Evolutionary conservation across 1,140 invertebrate species (phyloP).

Genomic region (Latrodectus geometricus): DNA sequence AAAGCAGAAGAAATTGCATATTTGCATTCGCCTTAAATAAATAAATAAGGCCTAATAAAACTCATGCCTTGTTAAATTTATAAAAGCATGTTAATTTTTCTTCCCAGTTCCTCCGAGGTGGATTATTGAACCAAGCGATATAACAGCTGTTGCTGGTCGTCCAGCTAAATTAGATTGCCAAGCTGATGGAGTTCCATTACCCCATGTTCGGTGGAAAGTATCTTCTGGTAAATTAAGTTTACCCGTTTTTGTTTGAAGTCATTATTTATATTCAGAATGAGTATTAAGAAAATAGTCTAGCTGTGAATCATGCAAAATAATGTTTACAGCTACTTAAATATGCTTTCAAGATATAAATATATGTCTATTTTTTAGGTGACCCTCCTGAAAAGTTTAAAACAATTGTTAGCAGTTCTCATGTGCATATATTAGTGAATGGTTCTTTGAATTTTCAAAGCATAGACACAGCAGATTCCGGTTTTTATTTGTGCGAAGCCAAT

Average conservation of each 20-base stretch:
- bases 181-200: slow-evolving; percentile 89
- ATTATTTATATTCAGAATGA: too few species aligned
- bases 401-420: slow-evolving; percentile 62
- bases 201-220: slow-evolving; percentile 84
- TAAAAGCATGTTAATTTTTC: too few species aligned
- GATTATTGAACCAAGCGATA: slow-evolving; percentile 88
- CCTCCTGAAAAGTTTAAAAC: slow-evolving; percentile 14
- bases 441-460: slow-evolving; percentile 61
- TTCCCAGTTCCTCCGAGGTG: slow-evolving; percentile 87
- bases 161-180: slow-evolving; percentile 88
- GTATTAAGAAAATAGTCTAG: too few species aligned
- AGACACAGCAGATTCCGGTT: slow-evolving; percentile 64
- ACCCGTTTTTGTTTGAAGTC: too few species aligned
- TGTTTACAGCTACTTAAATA: background rate
- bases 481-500: slow-evolving; percentile 71
- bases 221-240: slow-evolving; percentile 53
- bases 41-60: too few species aligned
- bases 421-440: slow-evolving; percentile 65
- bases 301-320: background rate
- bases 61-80: too few species aligned
- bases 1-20: too few species aligned
- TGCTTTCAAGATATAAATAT: background rate
- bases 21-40: too few species aligned
- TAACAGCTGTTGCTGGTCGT: slow-evolving; percentile 85
- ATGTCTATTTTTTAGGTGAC: background rate